phyloP scores from a whole-genome alignment of 2,113 vertebrate genomes.

The Burhinus oedicnemus region DNA sequence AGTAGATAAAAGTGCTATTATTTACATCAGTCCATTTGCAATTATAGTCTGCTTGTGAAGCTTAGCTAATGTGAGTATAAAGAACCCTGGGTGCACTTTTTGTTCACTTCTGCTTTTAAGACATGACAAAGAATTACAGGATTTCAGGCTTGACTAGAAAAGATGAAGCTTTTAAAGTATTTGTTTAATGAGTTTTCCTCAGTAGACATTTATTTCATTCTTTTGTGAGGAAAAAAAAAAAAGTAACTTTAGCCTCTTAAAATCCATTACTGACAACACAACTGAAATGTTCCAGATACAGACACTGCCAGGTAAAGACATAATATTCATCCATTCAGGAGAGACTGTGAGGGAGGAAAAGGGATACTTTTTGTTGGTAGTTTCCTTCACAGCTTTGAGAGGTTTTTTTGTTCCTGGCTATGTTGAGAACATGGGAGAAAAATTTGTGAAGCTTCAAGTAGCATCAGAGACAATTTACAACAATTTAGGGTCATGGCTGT shows the following conservation, averaged over 20 bases:
- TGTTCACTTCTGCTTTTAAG: neutral
- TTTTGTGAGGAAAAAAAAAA: neutral
- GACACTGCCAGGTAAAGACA: neutral
- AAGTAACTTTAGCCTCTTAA: neutral
- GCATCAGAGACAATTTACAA: neutral
- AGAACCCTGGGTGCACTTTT: neutral
- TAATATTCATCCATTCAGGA: slow-evolving; percentile 7
- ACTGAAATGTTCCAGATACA: neutral
- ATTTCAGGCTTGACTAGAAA: neutral
- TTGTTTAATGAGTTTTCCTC: neutral
- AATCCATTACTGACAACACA: slow-evolving; percentile 9
- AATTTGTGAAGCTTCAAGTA: neutral
- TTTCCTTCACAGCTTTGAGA: neutral
- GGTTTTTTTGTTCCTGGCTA: neutral
- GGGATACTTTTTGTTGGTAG: neutral
- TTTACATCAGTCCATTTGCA: neutral
- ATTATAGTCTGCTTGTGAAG: neutral
- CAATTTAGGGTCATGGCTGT: neutral
- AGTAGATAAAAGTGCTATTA: neutral
- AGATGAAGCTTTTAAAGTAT: neutral
- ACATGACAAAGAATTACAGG: neutral
- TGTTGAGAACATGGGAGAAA: neutral
- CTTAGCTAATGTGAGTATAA: neutral
- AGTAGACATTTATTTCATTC: neutral
- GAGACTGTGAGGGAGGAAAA: neutral